Evolutionary conservation across 2,797 vertebrate species (phyloP).

Genomic region (Gymnothorax javanicus): DNA sequence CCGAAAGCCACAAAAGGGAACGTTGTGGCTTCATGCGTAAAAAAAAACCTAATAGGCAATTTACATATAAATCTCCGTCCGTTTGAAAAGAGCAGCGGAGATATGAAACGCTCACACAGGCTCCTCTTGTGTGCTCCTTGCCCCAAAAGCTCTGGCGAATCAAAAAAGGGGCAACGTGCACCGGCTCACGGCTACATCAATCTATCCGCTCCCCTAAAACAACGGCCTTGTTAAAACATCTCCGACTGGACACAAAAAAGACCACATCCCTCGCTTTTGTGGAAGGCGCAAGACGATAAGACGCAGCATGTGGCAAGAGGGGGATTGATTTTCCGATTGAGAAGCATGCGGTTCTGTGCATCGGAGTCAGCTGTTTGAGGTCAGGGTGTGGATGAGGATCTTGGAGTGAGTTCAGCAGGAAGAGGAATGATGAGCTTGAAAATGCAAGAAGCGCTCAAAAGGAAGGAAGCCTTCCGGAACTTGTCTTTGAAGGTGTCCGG

Average conservation of each 20-base stretch:
- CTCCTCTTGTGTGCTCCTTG: constrained; percentile 62
- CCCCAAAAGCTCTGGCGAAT: constrained; percentile 14
- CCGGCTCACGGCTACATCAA: constrained; percentile 56
- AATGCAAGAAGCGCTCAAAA: constrained; percentile 39
- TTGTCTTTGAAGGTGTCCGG: constrained; percentile 60
- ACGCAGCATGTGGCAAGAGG: constrained; percentile 52
- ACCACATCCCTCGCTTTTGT: constrained; percentile 61
- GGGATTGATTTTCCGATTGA: constrained; percentile 43
- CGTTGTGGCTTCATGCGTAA: constrained; percentile 65
- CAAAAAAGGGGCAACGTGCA: constrained; percentile 43
- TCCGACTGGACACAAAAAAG: constrained; percentile 64
- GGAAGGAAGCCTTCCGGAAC: constrained; percentile 55
- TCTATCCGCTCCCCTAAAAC: constrained; percentile 62
- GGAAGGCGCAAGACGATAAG: constrained; percentile 63
- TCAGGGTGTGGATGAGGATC: constrained; percentile 62
- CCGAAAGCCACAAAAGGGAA: constrained; percentile 60
- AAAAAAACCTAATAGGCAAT: constrained; percentile 73
- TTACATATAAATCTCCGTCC: constrained; percentile 76
- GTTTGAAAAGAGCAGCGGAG: constrained; percentile 68
- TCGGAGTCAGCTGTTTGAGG: constrained; percentile 54
- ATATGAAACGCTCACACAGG: constrained; percentile 55
- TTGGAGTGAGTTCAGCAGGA: constrained; percentile 47
- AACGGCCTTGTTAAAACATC: constrained; percentile 78
- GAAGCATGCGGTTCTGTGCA: constrained; percentile 39
- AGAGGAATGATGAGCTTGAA: constrained; percentile 51